phyloP scores from a whole-genome alignment of 2,888 invertebrate species.

The Netelia virgata region DNA sequence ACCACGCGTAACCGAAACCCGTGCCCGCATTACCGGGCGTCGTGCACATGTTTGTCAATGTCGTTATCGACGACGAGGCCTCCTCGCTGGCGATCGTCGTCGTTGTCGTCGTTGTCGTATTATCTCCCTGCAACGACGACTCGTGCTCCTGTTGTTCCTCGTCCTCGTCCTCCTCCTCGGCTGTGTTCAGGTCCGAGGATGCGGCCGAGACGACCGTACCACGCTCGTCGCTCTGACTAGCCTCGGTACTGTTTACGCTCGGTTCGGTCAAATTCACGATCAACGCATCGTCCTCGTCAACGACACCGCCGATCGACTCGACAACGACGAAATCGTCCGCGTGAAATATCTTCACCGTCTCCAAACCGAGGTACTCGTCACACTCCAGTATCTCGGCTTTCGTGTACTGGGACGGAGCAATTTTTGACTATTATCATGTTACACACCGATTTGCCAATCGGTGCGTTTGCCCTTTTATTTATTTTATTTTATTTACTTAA shows the following conservation, averaged over 20 bases:
- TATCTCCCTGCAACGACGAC: conserved; percentile 51
- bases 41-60: conserved; percentile 83
- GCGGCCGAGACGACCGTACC: conserved; percentile 52
- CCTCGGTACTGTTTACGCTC: conserved; percentile 68
- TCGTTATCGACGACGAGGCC: conserved; percentile 70
- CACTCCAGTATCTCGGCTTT: conserved; percentile 83
- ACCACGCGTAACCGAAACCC: conserved; percentile 84
- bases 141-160: conserved; percentile 22
- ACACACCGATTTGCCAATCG: conserved; percentile 68
- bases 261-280: conserved; percentile 73
- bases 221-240: conserved; percentile 67
- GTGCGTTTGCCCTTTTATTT: conserved; percentile 63
- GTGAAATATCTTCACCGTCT: conserved; percentile 84
- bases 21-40: conserved; percentile 83
- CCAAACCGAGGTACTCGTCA: conserved; percentile 83
- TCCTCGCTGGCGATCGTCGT: conserved; percentile 59
- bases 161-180: conserved; percentile 24
- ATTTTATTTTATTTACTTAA: conserved; percentile 8
- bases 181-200: conserved; percentile 54
- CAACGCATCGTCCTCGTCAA: conserved; percentile 82
- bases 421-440: conserved; percentile 78
- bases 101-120: conserved; percentile 45
- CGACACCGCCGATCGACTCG: conserved; percentile 76
- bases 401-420: conserved; percentile 62
- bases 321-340: conserved; percentile 84